Base-by-base conservation (phyloP, 2,113 vertebrate species). In the Spilogale gracilis region DNA sequence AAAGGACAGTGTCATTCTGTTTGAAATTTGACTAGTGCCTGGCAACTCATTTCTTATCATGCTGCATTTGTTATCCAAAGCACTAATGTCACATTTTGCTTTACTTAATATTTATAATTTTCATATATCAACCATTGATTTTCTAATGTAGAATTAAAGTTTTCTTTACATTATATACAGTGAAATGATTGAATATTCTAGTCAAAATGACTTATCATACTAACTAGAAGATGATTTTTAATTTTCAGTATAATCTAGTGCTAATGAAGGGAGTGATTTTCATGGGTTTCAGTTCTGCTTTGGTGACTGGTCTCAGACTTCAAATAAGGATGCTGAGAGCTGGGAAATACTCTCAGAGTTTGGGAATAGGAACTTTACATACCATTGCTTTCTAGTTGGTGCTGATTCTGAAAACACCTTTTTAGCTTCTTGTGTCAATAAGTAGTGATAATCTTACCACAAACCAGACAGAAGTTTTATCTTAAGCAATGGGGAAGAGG, bases 1-100 rank as follows among this genome's bases (percentile, higher is more conserved):
- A 25, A 76, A 74, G 88, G 94, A 80, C 0, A 0, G 7, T 23
- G 50, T 95, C 94, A 80, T 81, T 97, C 45, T 97, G 82, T 87
- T 95, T 97, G 98, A 97, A 98, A 97, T 93, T 86, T 82, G 95
- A 97, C 81, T 81, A 58, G 45, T 83, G 13, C 73, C 92, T 98
- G 0, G 1, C 93, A 98, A 96, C 94, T 73, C 95, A 13, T 91
- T 96, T 92, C 84, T 96, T 89, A 97, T 97, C 67, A 32, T 91
- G 96, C 94, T 91, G 17, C 95, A 94, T 97, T 96, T 58, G 52
- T 76, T 97, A 13, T 96, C 81, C 18, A n/a, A 54, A 84, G 45
- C 91, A 95, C 90, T 98, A 67, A 97, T 93, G n/a, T 94, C 94
- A 95, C 96, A 27, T 4, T 95, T 93, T 96, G 60, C 93, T 88